Base-by-base conservation (phyloP, 2,797 vertebrate genomes). In the Sebastes aleutianus region DNA sequence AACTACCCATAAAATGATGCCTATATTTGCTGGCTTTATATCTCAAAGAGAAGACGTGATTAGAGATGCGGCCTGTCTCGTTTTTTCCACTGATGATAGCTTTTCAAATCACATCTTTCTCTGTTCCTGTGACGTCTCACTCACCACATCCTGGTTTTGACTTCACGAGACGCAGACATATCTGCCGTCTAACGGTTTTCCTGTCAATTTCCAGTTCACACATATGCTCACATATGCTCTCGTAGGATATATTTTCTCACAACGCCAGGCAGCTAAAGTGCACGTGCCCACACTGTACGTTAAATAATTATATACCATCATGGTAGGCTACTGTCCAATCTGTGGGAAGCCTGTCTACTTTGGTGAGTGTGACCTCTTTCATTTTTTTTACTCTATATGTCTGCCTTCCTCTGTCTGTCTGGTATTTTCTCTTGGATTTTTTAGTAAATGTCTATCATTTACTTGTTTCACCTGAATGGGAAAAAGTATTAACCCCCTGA, bases 321-420 rank as follows among this genome's bases (percentile, higher is more conserved):
- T 97, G 96, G 96, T 97, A 87, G 93, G 93, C 80, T 97, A 96
- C 92, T 97, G 96, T 93, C 96, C 96, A 72, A 95, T 96, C 88
- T 96, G 96, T 89, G 96, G 95, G 81, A 96, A 96, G 88, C 96
- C 96, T 3, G 96, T 97, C 93, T 97, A 96, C 94, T 96, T 97
- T 88, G 96, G 96, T 97, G 89, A 96, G 96, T 96, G 27, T 79
- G 66, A 87, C 59, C 57, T 87, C 36, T 75, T 79, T 64, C 12
- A 20, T 56, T 56, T 70, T 84, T 74, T 85, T 64, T 24, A 43
- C 16, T 67, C 31, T 43, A 18, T 70, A 26, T 27, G n/a, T 74
- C 29, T 82, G 61, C 82, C 63, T 70, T 57, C 57, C 20, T 74
- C 58, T 43, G 50, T 54, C 70, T 68, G 71, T 3, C 70, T 81